Conservation (phyloP, 1,140 invertebrate genomes). For the Phenacoccus solenopsis region DNA sequence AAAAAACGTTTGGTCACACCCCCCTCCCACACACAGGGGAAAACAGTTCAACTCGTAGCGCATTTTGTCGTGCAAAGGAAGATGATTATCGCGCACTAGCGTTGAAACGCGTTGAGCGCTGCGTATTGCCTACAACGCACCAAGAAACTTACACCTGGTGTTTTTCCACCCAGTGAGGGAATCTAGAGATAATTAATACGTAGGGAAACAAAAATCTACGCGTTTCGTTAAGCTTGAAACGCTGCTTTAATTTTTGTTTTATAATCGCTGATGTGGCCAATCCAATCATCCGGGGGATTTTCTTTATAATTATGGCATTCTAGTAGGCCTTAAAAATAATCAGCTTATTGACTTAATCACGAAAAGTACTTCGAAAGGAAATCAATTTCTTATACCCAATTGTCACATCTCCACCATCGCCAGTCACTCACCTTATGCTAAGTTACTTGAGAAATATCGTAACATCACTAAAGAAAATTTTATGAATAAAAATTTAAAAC, state of each 20-base stretch:
- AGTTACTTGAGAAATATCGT: background rate
- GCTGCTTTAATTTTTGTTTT: background rate
- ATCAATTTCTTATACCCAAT: background rate
- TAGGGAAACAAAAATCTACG: background rate
- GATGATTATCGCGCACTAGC: no score
- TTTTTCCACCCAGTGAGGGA: no score
- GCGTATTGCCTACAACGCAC: no score
- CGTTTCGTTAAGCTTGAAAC: background rate
- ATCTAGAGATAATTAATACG: conserved; percentile 1
- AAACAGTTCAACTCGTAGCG: no score
- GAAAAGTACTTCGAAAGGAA: background rate
- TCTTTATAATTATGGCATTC: conserved; percentile 6
- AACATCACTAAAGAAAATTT: background rate
- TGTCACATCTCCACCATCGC: background rate
- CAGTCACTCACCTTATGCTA: background rate
- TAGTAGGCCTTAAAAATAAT: conserved; percentile 1
- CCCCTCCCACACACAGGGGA: no score
- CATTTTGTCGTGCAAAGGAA: no score
- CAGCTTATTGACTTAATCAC: background rate
- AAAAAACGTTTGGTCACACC: no score
- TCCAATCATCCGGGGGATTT: conserved; percentile 12
- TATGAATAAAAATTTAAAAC: background rate
- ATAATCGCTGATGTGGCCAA: background rate
- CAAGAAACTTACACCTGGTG: no score
- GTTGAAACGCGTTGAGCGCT: no score